Percentiles rank a stretch among this genome's conserved stretches.
Conservation (phyloP, 2,888 invertebrate genomes). For the Luperina nickerlii region DNA sequence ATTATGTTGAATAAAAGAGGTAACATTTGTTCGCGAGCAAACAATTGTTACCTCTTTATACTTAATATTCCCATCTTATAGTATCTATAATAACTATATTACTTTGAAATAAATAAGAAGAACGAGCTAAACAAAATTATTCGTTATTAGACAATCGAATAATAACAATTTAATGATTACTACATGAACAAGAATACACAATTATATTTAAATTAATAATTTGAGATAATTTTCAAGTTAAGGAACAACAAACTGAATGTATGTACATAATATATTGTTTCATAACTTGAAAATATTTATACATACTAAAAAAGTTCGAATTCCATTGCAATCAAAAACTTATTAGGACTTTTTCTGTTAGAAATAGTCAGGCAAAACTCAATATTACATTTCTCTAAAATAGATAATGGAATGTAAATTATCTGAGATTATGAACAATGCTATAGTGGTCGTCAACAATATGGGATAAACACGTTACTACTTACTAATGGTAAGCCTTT, state of each 20-base stretch:
- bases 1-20: not conserved
- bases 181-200: not conserved
- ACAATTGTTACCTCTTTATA: no score
- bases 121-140: not conserved
- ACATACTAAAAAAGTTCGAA: no score
- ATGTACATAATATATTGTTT: no score
- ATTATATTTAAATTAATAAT: not conserved
- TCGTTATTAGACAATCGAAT: not conserved
- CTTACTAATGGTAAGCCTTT: constrained; percentile 91
- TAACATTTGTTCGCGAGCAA: not conserved
- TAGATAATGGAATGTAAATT: not conserved
- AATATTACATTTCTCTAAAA: no score
- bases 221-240: no score
- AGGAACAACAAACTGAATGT: no score
- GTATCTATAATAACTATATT: not conserved
- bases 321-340: no score
- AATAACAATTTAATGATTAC: not conserved
- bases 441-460: not conserved
- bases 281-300: no score
- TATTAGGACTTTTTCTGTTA: no score
- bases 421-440: not conserved
- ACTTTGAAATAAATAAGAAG: not conserved
- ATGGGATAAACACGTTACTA: constrained; percentile 37
- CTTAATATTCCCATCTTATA: not conserved
- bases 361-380: no score